A percentile compares a stretch with the other conserved stretches of the same genome.
phyloP scores from a whole-genome alignment of 2,888 invertebrate species.

The Xylota sylvarum region DNA sequence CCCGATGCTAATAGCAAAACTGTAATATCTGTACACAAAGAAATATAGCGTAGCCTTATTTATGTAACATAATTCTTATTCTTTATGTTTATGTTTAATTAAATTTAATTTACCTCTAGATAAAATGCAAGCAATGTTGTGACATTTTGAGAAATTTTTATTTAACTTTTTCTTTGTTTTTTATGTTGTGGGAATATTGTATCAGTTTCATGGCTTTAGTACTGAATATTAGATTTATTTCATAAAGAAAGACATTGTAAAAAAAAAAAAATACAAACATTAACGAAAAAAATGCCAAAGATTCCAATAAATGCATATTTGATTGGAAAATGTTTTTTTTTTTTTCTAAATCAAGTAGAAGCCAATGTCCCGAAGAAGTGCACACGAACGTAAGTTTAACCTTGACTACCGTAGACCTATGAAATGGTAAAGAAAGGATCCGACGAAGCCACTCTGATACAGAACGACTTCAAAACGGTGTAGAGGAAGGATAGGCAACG shows the following conservation, averaged over 20 bases:
- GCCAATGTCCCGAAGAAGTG: too few relatives aligned
- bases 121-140: conserved; percentile 26
- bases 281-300: conserved; percentile 55
- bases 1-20: conserved; percentile 33
- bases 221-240: conserved; percentile 29
- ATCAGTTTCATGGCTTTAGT: conserved; percentile 27
- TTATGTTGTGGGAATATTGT: conserved; percentile 22
- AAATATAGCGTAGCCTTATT: conserved; percentile 48
- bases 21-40: conserved; percentile 47
- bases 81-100: background rate
- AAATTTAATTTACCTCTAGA: conserved; percentile 14
- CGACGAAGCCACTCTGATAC: too few relatives aligned
- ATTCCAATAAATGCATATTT: conserved; percentile 46
- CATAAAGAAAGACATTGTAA: conserved; percentile 5
- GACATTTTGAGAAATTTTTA: conserved; percentile 18
- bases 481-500: too few relatives aligned
- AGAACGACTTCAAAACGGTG: too few relatives aligned
- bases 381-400: too few relatives aligned
- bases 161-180: conserved; percentile 7
- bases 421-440: too few relatives aligned
- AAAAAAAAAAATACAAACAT: background rate
- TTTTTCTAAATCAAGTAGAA: too few relatives aligned
- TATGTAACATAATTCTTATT: conserved; percentile 39
- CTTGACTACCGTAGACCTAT: too few relatives aligned
- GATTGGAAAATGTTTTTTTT: background rate